Percentiles rank a stretch among this genome's conserved stretches.
phyloP scores from a whole-genome alignment of 2,888 invertebrate genomes.

The Tenthredo amoena region DNA sequence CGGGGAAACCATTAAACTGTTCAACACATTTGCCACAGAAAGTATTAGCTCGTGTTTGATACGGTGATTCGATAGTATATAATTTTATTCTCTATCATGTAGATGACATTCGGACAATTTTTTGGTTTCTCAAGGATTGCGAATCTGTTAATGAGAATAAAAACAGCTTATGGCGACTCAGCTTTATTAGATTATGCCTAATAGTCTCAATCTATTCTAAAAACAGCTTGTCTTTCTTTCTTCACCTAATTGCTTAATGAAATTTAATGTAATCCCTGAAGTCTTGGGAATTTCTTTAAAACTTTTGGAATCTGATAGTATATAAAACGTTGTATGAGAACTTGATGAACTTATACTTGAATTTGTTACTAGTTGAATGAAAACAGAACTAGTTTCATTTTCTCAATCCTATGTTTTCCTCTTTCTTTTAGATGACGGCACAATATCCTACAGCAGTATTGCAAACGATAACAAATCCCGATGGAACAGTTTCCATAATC shows the following conservation, averaged over 20 bases:
- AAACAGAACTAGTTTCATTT: background rate
- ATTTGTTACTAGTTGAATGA: background rate
- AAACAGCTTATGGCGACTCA: background rate
- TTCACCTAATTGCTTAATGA: background rate
- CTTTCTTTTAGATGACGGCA: constrained; percentile 79
- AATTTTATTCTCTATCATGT: background rate
- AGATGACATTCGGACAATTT: background rate
- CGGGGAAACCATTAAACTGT: background rate
- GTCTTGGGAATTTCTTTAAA: background rate
- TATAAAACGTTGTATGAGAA: background rate
- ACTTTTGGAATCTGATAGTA: background rate
- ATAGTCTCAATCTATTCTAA: background rate
- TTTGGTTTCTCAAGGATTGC: background rate
- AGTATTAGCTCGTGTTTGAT: background rate
- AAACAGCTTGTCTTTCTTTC: background rate
- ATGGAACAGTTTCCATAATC: constrained; percentile 97
- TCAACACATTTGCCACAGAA: background rate
- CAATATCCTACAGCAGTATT: constrained; percentile 94
- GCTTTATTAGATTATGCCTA: background rate
- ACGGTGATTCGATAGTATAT: background rate
- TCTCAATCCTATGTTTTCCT: background rate
- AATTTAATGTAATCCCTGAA: background rate
- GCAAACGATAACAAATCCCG: constrained; percentile 97
- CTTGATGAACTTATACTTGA: background rate
- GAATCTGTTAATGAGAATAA: background rate